Evolutionary conservation across 2,113 vertebrate genomes (phyloP).

Genomic region (Nymphicus hollandicus): DNA sequence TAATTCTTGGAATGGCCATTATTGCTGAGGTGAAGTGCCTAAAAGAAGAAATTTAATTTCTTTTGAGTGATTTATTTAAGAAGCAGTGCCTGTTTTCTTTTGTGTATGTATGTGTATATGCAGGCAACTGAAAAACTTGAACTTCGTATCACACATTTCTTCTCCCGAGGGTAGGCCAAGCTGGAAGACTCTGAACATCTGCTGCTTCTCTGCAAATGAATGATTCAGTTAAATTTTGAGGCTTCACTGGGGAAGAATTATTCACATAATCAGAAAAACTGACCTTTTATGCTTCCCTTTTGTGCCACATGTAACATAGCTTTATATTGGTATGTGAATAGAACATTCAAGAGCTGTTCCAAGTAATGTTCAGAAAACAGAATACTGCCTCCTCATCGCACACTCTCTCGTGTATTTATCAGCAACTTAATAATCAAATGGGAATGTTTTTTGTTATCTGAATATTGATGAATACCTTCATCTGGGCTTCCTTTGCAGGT

Average conservation of each 20-base stretch:
- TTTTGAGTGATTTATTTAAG: not conserved
- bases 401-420: not conserved
- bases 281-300: not conserved
- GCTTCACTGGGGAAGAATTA: not conserved
- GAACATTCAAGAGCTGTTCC: not conserved
- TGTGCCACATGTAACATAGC: not conserved
- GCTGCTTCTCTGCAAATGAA: not conserved
- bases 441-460: not conserved
- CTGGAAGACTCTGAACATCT: not conserved
- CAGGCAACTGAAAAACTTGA: not conserved
- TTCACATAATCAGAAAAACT: not conserved
- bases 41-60: not conserved
- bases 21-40: not conserved
- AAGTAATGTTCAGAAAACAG: not conserved
- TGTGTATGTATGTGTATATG: not conserved
- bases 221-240: not conserved
- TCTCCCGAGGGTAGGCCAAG: not conserved
- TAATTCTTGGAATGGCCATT: not conserved
- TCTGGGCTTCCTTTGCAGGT: not conserved
- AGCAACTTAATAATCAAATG: not conserved
- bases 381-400: not conserved
- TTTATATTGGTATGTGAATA: not conserved
- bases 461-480: not conserved
- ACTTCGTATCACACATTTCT: fast-evolving
- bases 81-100: not conserved